These are phyloP conservation scores for Loripinus fragilis DNA, from an alignment of 2,888 invertebrate species.

Conservation along the genomic window DNA sequence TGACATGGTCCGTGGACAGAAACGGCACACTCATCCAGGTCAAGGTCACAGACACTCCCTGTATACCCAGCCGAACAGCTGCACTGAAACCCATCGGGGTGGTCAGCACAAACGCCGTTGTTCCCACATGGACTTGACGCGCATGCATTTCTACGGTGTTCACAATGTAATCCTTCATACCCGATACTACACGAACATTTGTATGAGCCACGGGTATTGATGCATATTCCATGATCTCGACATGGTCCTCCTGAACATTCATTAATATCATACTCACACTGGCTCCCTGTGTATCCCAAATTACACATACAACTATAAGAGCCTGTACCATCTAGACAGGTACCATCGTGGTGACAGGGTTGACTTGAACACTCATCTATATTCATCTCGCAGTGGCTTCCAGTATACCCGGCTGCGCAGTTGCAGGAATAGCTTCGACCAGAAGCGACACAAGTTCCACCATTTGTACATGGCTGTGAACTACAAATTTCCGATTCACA, in stretches of 20 bases:
- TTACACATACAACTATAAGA: neutral
- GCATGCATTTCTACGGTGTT: neutral
- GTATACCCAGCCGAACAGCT: neutral
- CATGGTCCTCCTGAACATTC: neutral
- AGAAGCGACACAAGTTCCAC: neutral
- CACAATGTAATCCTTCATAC: neutral
- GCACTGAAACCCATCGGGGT: neutral
- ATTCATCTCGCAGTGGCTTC: neutral
- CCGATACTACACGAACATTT: neutral
- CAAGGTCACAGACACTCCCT: neutral
- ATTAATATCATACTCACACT: neutral
- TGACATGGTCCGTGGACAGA: neutral
- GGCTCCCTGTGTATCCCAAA: neutral
- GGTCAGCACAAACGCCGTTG: neutral
- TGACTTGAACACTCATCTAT: neutral
- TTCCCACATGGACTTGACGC: neutral
- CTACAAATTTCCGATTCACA: neutral
- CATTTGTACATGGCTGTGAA: neutral
- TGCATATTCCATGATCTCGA: neutral
- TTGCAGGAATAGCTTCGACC: neutral
- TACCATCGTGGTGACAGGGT: neutral
- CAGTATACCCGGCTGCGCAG: neutral
- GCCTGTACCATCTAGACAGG: neutral
- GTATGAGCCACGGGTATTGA: neutral
- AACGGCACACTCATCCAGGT: neutral